phyloP scores from a whole-genome alignment of 2,888 invertebrate genomes.

The Meiosimyza platycephala region DNA sequence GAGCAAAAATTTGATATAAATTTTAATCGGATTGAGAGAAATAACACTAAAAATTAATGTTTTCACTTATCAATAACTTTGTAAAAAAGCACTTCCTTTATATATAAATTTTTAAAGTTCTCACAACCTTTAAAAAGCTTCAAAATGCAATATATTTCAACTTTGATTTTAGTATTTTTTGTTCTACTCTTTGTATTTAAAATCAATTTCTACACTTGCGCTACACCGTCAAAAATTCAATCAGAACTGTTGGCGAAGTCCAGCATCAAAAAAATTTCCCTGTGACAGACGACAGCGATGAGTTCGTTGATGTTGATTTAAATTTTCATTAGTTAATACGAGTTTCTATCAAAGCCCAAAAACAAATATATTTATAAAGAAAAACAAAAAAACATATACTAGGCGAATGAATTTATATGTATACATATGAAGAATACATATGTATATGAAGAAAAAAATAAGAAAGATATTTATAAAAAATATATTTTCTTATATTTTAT shows the following conservation, averaged over 20 bases:
- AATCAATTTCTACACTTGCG: conserved; percentile 7
- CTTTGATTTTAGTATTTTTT: background rate
- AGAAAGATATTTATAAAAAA: conserved; percentile 8
- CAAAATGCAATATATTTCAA: background rate
- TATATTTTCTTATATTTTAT: conserved; percentile 5
- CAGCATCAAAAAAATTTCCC: conserved; percentile 4
- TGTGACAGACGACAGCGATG: background rate
- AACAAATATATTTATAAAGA: background rate
- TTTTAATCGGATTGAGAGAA: too few relatives aligned
- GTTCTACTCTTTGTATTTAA: conserved; percentile 8
- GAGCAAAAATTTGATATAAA: too few relatives aligned
- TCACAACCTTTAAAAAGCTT: background rate
- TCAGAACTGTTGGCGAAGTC: conserved; percentile 34
- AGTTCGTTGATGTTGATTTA: background rate
- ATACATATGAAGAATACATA: background rate
- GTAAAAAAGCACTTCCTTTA: too few relatives aligned
- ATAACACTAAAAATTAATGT: too few relatives aligned
- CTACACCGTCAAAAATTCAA: conserved; percentile 32
- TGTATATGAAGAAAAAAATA: background rate
- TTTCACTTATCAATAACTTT: too few relatives aligned
- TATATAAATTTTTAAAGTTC: too few relatives aligned
- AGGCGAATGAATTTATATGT: background rate
- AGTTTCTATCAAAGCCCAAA: background rate
- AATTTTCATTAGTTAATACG: conserved; percentile 4
- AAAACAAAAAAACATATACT: background rate